Percentiles rank a stretch among this genome's conserved stretches.
phyloP scores from a whole-genome alignment of 2,113 vertebrate genomes.

The Apeltes quadracus region DNA sequence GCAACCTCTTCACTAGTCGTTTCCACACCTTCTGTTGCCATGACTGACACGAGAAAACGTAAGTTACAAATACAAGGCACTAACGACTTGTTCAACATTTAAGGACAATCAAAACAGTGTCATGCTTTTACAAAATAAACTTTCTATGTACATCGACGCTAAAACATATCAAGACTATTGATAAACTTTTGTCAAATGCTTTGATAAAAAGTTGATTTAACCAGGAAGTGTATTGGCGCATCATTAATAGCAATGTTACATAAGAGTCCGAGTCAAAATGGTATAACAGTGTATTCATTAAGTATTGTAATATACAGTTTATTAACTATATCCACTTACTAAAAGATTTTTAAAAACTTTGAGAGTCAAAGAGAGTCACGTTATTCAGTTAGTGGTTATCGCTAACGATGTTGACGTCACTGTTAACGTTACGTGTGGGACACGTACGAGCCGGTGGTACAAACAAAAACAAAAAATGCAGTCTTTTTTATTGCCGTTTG shows the following conservation, averaged over 20 bases:
- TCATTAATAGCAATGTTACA: neutral
- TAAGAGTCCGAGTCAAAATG: neutral
- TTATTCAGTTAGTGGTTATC: neutral
- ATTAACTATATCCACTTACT: neutral
- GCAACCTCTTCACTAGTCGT: conserved; percentile 81
- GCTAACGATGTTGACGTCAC: neutral
- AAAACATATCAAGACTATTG: neutral
- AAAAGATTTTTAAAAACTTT: too few relatives aligned
- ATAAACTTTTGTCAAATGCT: neutral
- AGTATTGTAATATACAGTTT: neutral
- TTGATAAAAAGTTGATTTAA: neutral
- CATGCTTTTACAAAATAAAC: neutral
- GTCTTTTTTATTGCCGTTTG: neutral
- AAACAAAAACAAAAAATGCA: neutral
- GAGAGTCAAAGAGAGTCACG: neutral
- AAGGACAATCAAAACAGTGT: neutral
- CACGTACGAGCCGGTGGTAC: neutral
- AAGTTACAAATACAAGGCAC: neutral
- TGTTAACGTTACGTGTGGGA: neutral
- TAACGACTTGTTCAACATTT: neutral
- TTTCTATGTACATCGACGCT: neutral
- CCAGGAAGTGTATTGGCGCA: neutral
- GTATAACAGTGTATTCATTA: neutral
- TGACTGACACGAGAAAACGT: conserved; percentile 49
- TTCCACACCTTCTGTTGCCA: conserved; percentile 78